Base-by-base conservation (phyloP, 2,888 invertebrate species). In the Volucella zonaria region DNA sequence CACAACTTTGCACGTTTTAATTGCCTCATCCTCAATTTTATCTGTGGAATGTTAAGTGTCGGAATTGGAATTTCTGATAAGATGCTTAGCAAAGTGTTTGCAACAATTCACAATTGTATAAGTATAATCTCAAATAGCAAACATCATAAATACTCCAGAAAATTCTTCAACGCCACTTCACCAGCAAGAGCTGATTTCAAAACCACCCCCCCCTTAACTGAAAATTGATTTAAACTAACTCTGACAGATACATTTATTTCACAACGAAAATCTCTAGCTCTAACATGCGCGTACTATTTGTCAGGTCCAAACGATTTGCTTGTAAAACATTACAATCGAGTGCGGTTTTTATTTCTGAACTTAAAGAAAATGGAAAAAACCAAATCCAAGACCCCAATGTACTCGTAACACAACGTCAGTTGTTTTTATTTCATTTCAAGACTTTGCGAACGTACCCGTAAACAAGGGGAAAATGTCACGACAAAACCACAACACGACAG, bases 231-330 rank as follows among this genome's bases (percentile, higher is more conserved):
- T 58, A 62, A 45, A 71, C 54, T 40, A 58, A 58, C 54, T 78
- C 38, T 78, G 64, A 83, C 74, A 70, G 47, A 18, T 66, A 79
- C 52, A 76, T 62, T 71, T 52, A 67, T 76, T 80, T 54, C 70
- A 66, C 66, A 83, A 79, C 58, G 51, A 40, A 54, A 61, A 62
- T 67, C 38, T 23, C 58, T 54, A 75, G 31, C 42, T 56, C 15
- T 47, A 56, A 61, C 38, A 40, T 23, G 61, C 52, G 47, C 51
- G 43, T 79, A 64, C 77, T 71, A 83, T 83, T 83, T 83, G 82
- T 83, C 75, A 83, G 68, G 64, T 77, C 70, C 75, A 76, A 80
- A 83, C 75, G 83, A 67, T 83, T 80, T 76, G 56, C 40, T 67
- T 80, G 80, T 83, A 71, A 80, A 80, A 80, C 82, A 79, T 79